Evolutionary conservation across 2,797 vertebrate species (phyloP).

Genomic region (Apogon talboti): DNA sequence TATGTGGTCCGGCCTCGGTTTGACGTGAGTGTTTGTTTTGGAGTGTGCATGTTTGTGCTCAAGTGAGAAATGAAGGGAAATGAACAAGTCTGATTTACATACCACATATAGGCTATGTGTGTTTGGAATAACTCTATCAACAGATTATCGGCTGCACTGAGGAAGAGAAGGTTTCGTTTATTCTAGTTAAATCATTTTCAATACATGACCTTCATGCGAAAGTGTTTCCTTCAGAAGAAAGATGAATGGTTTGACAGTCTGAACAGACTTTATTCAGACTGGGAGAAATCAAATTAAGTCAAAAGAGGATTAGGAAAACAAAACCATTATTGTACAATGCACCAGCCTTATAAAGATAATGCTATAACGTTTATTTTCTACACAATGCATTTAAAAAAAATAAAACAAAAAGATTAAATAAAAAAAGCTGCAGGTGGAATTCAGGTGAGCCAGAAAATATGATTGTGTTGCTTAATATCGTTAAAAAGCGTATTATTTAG

Average conservation of each 20-base stretch:
- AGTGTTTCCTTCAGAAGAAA: neutral
- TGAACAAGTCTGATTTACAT: conserved; percentile 4
- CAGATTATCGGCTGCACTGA: too few species aligned
- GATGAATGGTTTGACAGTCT: neutral
- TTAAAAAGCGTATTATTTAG: too few species aligned
- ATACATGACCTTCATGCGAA: neutral
- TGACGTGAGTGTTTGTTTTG: conserved; percentile 76
- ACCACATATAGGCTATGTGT: too few species aligned
- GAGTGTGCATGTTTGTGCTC: conserved; percentile 30
- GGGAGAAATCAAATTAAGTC: neutral
- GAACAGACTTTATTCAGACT: neutral
- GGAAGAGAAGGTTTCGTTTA: neutral
- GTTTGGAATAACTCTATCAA: neutral
- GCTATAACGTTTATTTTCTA: neutral
- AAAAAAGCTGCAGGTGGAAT: neutral
- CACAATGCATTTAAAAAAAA: neutral
- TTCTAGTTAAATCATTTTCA: neutral
- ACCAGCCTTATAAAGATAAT: neutral
- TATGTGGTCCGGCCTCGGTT: conserved; percentile 52
- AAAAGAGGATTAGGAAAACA: neutral
- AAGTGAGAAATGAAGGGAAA: conserved; percentile 8
- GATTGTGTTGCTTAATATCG: too few species aligned
- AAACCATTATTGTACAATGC: neutral
- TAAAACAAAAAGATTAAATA: neutral
- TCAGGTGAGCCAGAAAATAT: too few species aligned